Conservation (phyloP, 2,797 vertebrate species). For the Paguma larvata region DNA sequence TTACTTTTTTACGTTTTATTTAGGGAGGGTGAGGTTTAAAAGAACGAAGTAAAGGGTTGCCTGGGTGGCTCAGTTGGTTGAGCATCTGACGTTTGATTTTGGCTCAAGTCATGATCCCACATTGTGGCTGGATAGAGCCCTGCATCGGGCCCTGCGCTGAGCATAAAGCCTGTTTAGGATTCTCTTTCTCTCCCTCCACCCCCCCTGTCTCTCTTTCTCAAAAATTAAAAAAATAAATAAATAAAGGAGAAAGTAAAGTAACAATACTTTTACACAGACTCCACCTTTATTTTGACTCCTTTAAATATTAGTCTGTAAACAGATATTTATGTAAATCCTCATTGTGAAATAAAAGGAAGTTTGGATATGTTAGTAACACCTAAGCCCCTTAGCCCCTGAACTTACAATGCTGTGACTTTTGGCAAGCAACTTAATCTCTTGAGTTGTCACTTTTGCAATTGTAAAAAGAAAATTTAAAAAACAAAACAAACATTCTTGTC, state of each 20-base stretch:
- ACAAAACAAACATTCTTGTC: neutral
- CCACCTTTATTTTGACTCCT: neutral
- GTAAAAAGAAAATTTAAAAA: neutral
- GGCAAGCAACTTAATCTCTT: neutral
- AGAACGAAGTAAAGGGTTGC: neutral
- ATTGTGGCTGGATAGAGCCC: too few species aligned
- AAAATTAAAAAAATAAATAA: too few species aligned
- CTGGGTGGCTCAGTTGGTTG: too few species aligned
- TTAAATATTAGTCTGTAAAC: neutral
- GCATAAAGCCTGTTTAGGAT: too few species aligned
- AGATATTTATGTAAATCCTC: neutral
- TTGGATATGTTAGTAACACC: neutral
- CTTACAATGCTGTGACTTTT: neutral
- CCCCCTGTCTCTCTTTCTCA: too few species aligned
- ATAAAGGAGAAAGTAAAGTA: conserved; percentile 1
- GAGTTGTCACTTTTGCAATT: neutral
- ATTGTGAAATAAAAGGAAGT: neutral
- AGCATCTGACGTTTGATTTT: too few species aligned
- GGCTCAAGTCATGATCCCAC: too few species aligned
- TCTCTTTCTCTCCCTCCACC: too few species aligned
- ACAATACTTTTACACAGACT: neutral
- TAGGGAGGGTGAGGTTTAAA: neutral
- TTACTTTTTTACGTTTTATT: neutral
- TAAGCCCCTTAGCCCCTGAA: neutral
- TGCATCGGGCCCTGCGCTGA: too few species aligned